phyloP scores from a whole-genome alignment of 2,797 vertebrate species.

The Momotus momota region DNA sequence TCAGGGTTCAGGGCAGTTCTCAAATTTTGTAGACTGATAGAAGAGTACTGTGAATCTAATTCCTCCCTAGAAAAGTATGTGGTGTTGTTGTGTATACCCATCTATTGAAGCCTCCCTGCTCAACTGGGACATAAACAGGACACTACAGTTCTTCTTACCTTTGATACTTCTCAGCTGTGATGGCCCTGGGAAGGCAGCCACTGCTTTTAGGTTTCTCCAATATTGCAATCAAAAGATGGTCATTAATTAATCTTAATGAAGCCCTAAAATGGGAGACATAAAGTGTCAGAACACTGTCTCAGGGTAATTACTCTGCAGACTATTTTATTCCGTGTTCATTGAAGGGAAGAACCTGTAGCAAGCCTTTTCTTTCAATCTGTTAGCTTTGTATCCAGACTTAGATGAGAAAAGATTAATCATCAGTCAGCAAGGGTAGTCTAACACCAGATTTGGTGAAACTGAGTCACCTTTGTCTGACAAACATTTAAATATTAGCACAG shows the following conservation, averaged over 20 bases:
- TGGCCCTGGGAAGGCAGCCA: background rate
- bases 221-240: background rate
- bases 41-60: background rate
- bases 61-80: background rate
- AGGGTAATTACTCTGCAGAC: background rate
- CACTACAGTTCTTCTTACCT: background rate
- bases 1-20: background rate
- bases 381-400: background rate
- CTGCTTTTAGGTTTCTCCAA: background rate
- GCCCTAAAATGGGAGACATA: background rate
- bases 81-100: rapidly evolving
- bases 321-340: background rate
- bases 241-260: background rate
- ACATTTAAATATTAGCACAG: constrained; percentile 21
- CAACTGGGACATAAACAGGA: background rate
- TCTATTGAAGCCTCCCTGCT: background rate
- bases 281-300: background rate
- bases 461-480: constrained; percentile 41
- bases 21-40: background rate
- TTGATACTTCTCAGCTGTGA: background rate
- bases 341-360: background rate
- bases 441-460: constrained; percentile 16
- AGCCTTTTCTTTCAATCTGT: background rate
- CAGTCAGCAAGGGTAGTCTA: background rate
- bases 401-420: constrained; percentile 37